These are phyloP conservation scores for Lacerta viridis DNA, from an alignment of 2,797 vertebrate species.

Conservation along the genomic window DNA sequence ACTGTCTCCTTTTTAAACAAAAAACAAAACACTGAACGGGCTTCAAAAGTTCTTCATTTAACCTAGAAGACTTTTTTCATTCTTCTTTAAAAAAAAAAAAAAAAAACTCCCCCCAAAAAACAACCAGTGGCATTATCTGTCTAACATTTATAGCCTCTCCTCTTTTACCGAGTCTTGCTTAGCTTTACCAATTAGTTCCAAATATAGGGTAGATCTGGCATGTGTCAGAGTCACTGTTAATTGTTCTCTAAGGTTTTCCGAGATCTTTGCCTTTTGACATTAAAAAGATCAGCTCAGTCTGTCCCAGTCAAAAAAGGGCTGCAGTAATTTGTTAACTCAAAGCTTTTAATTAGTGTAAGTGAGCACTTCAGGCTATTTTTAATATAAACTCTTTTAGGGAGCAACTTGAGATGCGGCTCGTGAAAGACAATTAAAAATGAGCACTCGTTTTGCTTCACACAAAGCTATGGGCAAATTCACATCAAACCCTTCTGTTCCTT, in stretches of 20 bases:
- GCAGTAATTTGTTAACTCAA: constrained; percentile 46
- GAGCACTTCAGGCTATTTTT: constrained; percentile 38
- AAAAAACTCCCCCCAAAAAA: not conserved
- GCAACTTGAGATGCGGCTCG: constrained; percentile 29
- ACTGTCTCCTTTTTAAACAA: not conserved
- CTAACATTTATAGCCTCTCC: constrained; percentile 1
- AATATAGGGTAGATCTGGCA: constrained; percentile 37
- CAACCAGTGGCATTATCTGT: not conserved
- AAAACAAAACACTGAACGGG: constrained; percentile 13
- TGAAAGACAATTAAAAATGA: constrained; percentile 51
- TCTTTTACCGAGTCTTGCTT: not conserved
- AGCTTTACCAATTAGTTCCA: constrained; percentile 37
- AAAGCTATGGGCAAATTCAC: constrained; percentile 18
- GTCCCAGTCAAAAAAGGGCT: constrained; percentile 34
- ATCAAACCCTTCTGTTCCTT: constrained; percentile 1
- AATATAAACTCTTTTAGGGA: constrained; percentile 37
- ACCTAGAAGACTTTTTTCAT: constrained; percentile 1
- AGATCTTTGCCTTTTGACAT: constrained; percentile 37
- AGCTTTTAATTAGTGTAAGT: constrained; percentile 46
- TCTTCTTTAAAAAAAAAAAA: not conserved
- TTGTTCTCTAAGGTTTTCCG: constrained; percentile 44
- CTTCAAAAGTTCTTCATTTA: constrained; percentile 30
- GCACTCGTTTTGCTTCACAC: not conserved
- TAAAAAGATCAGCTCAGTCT: constrained; percentile 22
- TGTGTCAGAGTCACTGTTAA: constrained; percentile 38